Conservation (phyloP, 2,797 vertebrate species). For the Poeciliopsis gracilis region DNA sequence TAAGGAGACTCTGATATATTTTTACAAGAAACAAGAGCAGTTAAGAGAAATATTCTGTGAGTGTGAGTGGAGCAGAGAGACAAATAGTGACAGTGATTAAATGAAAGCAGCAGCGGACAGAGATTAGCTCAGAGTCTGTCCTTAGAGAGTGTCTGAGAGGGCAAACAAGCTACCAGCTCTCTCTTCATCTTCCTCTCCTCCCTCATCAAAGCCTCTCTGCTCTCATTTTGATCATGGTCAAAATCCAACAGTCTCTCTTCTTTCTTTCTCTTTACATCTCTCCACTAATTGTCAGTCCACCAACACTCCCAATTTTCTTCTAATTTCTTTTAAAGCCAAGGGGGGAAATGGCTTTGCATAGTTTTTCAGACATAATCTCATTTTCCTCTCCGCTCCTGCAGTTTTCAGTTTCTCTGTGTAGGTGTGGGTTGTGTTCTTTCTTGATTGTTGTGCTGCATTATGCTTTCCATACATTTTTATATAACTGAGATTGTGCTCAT, state of each 20-base stretch:
- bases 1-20: slow-evolving; percentile 17
- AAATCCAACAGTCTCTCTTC: slow-evolving; percentile 30
- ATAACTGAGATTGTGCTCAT: slow-evolving; percentile 6
- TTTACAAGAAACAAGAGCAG: slow-evolving; percentile 6
- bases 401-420: slow-evolving; percentile 32
- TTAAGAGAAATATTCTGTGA: slow-evolving; percentile 26
- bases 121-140: slow-evolving; percentile 68
- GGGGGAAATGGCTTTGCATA: slow-evolving; percentile 13
- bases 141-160: slow-evolving; percentile 62
- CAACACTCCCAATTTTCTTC: slow-evolving; percentile 14
- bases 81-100: slow-evolving; percentile 62
- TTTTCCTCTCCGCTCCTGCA: slow-evolving; percentile 32
- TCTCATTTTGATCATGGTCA: slow-evolving; percentile 60
- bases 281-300: slow-evolving; percentile 47
- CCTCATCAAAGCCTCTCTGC: slow-evolving; percentile 59
- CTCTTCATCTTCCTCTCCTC: slow-evolving; percentile 56
- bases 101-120: slow-evolving; percentile 64
- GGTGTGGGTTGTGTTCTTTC: slow-evolving; percentile 36
- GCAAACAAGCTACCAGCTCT: slow-evolving; percentile 59
- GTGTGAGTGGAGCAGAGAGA: slow-evolving; percentile 51
- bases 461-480: slow-evolving; percentile 26
- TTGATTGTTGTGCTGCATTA: slow-evolving; percentile 41
- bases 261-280: slow-evolving; percentile 24
- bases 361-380: slow-evolving; percentile 38
- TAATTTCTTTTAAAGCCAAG: slow-evolving; percentile 5